A percentile compares a stretch with the other conserved stretches of the same genome.
phyloP scores from a whole-genome alignment of 2,888 invertebrate genomes.

The Asteroscopus sphinx region DNA sequence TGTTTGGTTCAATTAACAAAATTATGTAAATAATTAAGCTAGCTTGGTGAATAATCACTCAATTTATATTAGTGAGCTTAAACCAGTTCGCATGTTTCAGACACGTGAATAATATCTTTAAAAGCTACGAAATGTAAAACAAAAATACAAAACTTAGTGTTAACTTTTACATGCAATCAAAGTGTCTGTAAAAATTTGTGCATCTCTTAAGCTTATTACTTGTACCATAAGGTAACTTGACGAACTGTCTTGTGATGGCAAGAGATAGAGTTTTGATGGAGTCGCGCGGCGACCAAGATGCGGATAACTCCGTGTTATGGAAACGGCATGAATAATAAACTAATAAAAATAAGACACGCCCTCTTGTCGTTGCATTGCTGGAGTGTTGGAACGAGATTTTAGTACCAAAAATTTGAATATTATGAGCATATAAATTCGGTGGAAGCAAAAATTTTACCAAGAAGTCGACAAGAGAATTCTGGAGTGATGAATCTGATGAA shows the following conservation, averaged over 20 bases:
- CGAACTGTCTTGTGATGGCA: constrained; percentile 66
- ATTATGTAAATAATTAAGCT: background rate
- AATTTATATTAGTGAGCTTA: background rate
- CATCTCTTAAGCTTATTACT: constrained; percentile 38
- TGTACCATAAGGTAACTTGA: constrained; percentile 51
- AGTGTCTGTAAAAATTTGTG: constrained; percentile 5
- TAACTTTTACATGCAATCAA: constrained; percentile 2
- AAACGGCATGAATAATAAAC: constrained; percentile 71
- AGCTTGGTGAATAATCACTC: background rate
- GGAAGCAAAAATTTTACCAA: constrained; percentile 18
- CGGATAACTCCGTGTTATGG: constrained; percentile 67
- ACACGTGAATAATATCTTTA: background rate
- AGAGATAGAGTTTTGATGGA: constrained; percentile 71
- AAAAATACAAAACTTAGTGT: no score
- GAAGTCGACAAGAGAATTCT: background rate
- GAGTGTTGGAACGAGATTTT: constrained; percentile 40
- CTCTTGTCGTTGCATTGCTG: constrained; percentile 44
- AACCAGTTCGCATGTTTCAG: no score
- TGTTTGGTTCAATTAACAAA: background rate
- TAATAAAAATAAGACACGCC: constrained; percentile 65
- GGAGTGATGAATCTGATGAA: no score
- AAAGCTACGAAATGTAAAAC: background rate
- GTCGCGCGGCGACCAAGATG: constrained; percentile 63
- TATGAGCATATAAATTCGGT: constrained; percentile 30
- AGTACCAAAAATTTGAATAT: constrained; percentile 50